Base-by-base conservation (phyloP, 2,797 vertebrate species). In the Cirrhinus mrigala region DNA sequence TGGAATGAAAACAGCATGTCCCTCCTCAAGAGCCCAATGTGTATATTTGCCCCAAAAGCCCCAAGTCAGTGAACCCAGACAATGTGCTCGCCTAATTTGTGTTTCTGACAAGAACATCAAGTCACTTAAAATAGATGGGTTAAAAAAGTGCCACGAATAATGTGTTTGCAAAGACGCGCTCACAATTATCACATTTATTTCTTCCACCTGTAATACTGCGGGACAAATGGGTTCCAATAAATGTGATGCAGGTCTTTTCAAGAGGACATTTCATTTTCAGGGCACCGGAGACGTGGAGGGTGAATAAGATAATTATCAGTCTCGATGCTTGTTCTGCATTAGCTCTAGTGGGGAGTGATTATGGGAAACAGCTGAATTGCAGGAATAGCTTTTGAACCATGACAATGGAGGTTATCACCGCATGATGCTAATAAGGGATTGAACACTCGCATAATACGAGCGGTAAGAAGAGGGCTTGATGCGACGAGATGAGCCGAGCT, bases 251-350 rank as follows among this genome's bases (percentile, higher is more conserved):
- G 84, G 90, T 89, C 88, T 90, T 88, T 90, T 92, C 88, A 88
- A 60, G 87, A 88, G 85, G 81, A 85, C 29, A 71, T 87, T 86
- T 89, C 89, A 90, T 89, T 91, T 89, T 89, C 88, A 78, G 83
- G 84, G 8, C 91, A 90, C 91, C 92, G 85, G 89, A 92, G 90
- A 92, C 90, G 87, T 92, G 89, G 87, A 89, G 85, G 86, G 88
- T 87, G 89, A 93, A 94, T 92, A 90, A 95, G 94, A 94, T 95
- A 90, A 94, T 95, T 93, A 94, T 95, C 93, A 86, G 84, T 86
- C 88, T 88, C 87, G 85, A 90, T 91, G 89, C 90, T 75, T 91
- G 90, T 92, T 92, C 90, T 90, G 88, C 89, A 93, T 93, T 92
- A 93, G 92, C 90, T 82, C 83, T 88, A 91, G 90, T 81, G 84